Evolutionary conservation across 2,113 vertebrate genomes (phyloP).

Genomic region (Gasterosteus nipponicus): DNA sequence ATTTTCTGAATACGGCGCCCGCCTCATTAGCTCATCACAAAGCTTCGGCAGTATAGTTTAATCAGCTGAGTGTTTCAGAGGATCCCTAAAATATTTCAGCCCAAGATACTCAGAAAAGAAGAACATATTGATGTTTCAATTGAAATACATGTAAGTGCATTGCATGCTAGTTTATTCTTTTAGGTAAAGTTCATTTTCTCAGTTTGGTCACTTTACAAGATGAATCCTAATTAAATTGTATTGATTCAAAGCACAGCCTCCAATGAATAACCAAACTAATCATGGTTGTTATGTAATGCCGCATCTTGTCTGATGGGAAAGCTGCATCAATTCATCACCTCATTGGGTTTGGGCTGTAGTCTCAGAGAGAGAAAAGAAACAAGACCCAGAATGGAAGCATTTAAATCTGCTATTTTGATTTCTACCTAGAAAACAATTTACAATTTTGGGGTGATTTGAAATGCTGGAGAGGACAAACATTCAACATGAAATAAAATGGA

Average conservation of each 20-base stretch:
- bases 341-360: not conserved
- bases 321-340: conserved; percentile 66
- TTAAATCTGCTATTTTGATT: conserved; percentile 23
- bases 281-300: conserved; percentile 49
- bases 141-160: conserved; percentile 33
- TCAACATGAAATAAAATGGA: not conserved
- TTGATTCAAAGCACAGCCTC: conserved; percentile 59
- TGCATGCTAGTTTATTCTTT: conserved; percentile 41
- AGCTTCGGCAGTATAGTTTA: conserved; percentile 13
- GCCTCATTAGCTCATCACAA: conserved; percentile 14
- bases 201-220: conserved; percentile 50
- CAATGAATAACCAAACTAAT: conserved; percentile 55
- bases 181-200: conserved; percentile 59
- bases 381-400: conserved; percentile 42
- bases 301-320: conserved; percentile 55
- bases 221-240: conserved; percentile 67
- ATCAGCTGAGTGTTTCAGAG: conserved; percentile 38
- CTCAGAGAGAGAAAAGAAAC: conserved; percentile 40
- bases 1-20: conserved; percentile 12
- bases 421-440: not conserved
- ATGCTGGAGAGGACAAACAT: conserved; percentile 8
- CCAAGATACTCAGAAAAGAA: conserved; percentile 14
- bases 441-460: conserved; percentile 9
- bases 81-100: conserved; percentile 11
- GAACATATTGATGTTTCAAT: conserved; percentile 44